Conservation (phyloP, 2,797 vertebrate genomes). For the Pangasius larnaudii region DNA sequence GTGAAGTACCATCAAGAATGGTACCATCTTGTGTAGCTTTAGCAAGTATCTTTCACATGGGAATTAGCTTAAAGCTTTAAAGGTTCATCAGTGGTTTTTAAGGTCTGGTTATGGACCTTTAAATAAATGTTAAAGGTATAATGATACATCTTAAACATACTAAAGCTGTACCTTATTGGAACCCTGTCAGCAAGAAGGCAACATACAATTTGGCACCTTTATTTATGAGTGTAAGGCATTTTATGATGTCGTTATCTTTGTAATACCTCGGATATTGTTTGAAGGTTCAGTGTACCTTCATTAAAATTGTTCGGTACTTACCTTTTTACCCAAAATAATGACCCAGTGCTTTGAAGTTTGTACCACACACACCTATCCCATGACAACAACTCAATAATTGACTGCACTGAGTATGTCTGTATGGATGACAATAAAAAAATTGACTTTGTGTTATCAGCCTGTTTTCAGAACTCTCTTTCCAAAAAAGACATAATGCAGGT, state of each 20-base stretch:
- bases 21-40: background rate
- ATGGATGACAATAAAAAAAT: constrained; percentile 5
- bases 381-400: background rate
- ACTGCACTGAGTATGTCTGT: background rate
- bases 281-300: background rate
- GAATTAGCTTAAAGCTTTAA: background rate
- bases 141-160: background rate
- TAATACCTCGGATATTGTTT: background rate
- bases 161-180: background rate
- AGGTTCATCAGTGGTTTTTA: background rate
- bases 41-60: background rate
- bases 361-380: background rate
- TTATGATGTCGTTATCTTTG: background rate
- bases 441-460: background rate
- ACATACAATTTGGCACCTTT: background rate
- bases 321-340: background rate
- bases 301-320: background rate
- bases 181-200: background rate
- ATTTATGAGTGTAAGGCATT: background rate
- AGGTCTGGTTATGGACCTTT: background rate
- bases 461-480: background rate
- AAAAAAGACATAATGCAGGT: background rate
- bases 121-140: background rate
- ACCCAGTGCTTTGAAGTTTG: background rate
- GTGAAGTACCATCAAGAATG: background rate